These are phyloP conservation scores for Epiblema foenella DNA, from an alignment of 2,888 invertebrate species.

Conservation along the genomic window DNA sequence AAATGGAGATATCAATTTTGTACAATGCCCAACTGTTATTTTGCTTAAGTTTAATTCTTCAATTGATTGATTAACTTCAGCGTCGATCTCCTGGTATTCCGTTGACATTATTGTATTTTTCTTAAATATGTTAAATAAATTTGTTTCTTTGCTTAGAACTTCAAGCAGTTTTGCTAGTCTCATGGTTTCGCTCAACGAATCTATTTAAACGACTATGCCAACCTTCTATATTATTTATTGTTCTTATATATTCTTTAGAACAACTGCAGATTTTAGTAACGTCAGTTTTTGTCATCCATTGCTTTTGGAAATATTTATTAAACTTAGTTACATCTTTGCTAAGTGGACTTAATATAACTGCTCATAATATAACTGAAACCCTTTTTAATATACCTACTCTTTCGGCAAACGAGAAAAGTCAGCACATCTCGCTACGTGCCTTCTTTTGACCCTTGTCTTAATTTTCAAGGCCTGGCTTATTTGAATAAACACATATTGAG, in stretches of 20 bases:
- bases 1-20: not conserved
- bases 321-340: not conserved
- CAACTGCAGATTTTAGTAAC: not conserved
- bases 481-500: constrained; percentile 2
- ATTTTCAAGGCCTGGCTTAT: constrained; percentile 10
- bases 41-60: not conserved
- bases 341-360: not conserved
- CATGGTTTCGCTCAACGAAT: not conserved
- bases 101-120: not conserved
- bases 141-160: not conserved
- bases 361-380: not conserved
- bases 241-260: not conserved
- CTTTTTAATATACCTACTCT: not conserved
- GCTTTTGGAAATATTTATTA: constrained; percentile 3
- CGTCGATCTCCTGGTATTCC: not conserved
- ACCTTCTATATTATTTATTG: constrained; percentile 8
- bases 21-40: not conserved
- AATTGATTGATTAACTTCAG: constrained; percentile 3
- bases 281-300: constrained; percentile 7
- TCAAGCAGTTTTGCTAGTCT: not conserved
- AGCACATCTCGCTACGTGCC: constrained; percentile 19
- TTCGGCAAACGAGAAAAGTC: constrained; percentile 8
- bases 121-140: not conserved
- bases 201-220: constrained; percentile 13
- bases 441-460: constrained; percentile 2